A percentile compares a stretch with the other conserved stretches of the same genome.
These are phyloP conservation scores for Chaenocephalus aceratus DNA, from an alignment of 2,113 vertebrate species.

Conservation along the genomic window DNA sequence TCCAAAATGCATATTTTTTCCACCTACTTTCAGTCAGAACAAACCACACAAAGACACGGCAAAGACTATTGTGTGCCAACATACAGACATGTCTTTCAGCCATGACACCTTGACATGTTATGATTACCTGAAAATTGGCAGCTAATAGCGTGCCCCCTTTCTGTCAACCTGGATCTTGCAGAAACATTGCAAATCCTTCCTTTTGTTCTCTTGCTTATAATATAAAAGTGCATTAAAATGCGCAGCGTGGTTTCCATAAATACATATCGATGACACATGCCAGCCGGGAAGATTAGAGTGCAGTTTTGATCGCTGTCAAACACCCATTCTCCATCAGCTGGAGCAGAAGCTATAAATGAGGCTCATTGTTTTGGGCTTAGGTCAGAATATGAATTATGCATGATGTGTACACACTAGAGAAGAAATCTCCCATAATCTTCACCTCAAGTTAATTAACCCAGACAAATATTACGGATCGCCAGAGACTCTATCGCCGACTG, in stretches of 20 bases:
- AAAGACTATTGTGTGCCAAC: conserved; percentile 1
- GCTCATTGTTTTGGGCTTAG: conserved; percentile 76
- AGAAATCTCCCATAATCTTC: conserved; percentile 82
- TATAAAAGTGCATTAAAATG: conserved; percentile 61
- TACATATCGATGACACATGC: conserved; percentile 72
- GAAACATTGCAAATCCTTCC: conserved; percentile 59
- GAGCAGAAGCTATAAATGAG: conserved; percentile 70
- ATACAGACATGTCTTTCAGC: conserved; percentile 6
- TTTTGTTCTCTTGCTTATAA: conserved; percentile 48
- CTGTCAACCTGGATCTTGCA: conserved; percentile 58
- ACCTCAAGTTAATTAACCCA: conserved; percentile 84
- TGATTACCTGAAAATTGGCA: conserved; percentile 29
- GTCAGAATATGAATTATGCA: conserved; percentile 77
- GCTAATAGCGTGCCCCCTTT: conserved; percentile 6
- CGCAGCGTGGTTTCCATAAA: conserved; percentile 51
- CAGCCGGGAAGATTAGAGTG: conserved; percentile 75
- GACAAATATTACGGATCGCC: conserved; percentile 77
- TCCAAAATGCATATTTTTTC: not conserved
- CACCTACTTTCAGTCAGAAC: not conserved
- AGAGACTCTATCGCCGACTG: conserved; percentile 71
- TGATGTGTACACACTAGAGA: conserved; percentile 73
- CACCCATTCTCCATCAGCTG: conserved; percentile 65
- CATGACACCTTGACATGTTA: conserved; percentile 7
- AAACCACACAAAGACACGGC: not conserved
- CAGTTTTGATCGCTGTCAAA: conserved; percentile 74